Percentiles rank a stretch among this genome's conserved stretches.
Evolutionary conservation across 1,140 invertebrate species (phyloP).

Genomic region (Sycophaga agraensis): DNA sequence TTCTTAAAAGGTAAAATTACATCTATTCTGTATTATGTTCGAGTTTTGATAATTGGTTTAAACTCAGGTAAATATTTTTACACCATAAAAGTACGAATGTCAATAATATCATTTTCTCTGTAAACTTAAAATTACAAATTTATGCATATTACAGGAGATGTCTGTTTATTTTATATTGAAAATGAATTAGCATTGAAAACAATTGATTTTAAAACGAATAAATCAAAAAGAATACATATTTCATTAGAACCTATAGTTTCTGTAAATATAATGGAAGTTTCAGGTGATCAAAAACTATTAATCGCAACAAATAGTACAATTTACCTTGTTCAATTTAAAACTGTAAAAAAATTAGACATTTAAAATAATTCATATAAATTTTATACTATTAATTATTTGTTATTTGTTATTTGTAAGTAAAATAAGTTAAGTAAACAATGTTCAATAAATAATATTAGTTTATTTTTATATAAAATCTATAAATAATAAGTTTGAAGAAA

Average conservation of each 20-base stretch:
- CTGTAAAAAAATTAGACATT: neutral
- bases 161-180: slow-evolving; percentile 30
- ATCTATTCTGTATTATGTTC: slow-evolving; percentile 26
- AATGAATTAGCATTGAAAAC: slow-evolving; percentile 18
- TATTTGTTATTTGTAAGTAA: no score
- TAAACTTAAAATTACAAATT: neutral
- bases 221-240: slow-evolving; percentile 25
- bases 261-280: slow-evolving; percentile 33
- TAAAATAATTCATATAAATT: neutral
- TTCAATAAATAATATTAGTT: slow-evolving; percentile 4
- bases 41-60: slow-evolving; percentile 34
- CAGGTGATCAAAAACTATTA: slow-evolving; percentile 26
- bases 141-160: slow-evolving; percentile 27
- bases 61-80: slow-evolving; percentile 32
- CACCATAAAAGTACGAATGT: neutral
- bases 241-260: slow-evolving; percentile 32
- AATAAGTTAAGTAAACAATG: no score
- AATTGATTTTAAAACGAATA: slow-evolving; percentile 27
- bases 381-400: neutral
- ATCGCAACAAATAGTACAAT: slow-evolving; percentile 17
- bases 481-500: neutral
- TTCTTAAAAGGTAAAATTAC: slow-evolving; percentile 28
- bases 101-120: no score
- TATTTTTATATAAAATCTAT: slow-evolving; percentile 1
- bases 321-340: slow-evolving; percentile 18